Evolutionary conservation across 30 jellyfish, hydroid and myxozoan species (phyloP).

Genomic region (Clytia hemisphaerica): DNA sequence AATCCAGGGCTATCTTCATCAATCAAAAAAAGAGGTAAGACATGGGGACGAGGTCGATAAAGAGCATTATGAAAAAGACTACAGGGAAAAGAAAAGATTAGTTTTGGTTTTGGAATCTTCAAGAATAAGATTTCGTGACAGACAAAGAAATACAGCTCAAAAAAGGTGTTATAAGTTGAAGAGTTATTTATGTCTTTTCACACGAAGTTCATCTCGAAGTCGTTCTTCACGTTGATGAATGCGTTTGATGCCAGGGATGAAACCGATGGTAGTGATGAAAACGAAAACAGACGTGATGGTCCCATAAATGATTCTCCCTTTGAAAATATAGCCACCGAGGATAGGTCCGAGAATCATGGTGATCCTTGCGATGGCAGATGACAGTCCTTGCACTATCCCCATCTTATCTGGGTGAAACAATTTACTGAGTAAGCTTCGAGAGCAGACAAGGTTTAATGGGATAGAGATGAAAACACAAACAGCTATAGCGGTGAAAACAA

Average conservation of each 20-base stretch:
- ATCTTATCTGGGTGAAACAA: slow-evolving; percentile 21
- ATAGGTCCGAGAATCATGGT: slow-evolving; percentile 43
- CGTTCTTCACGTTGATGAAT: background rate
- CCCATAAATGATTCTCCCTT: slow-evolving; percentile 21
- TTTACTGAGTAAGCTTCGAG: slow-evolving; percentile 22
- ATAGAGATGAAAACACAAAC: slow-evolving; percentile 11
- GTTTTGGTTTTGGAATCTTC: too few relatives aligned
- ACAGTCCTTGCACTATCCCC: slow-evolving; percentile 39
- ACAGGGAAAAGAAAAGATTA: too few relatives aligned
- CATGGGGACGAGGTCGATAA: too few relatives aligned
- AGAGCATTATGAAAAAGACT: too few relatives aligned
- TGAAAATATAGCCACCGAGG: slow-evolving; percentile 23
- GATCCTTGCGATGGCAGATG: slow-evolving; percentile 22
- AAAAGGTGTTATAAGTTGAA: too few relatives aligned
- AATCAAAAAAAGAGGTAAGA: too few relatives aligned
- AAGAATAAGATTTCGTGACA: too few relatives aligned
- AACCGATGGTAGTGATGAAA: background rate
- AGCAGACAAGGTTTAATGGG: slow-evolving; percentile 39
- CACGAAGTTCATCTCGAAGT: too few relatives aligned
- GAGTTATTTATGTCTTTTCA: too few relatives aligned
- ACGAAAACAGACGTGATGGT: slow-evolving; percentile 20
- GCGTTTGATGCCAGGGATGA: background rate
- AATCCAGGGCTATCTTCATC: too few relatives aligned
- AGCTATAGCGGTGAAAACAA: slow-evolving; percentile 10
- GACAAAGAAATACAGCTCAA: too few relatives aligned